A percentile compares a stretch with the other conserved stretches of the same genome.
Evolutionary conservation across 2,888 invertebrate genomes (phyloP).

Genomic region (Scelioninae gen. 1): DNA sequence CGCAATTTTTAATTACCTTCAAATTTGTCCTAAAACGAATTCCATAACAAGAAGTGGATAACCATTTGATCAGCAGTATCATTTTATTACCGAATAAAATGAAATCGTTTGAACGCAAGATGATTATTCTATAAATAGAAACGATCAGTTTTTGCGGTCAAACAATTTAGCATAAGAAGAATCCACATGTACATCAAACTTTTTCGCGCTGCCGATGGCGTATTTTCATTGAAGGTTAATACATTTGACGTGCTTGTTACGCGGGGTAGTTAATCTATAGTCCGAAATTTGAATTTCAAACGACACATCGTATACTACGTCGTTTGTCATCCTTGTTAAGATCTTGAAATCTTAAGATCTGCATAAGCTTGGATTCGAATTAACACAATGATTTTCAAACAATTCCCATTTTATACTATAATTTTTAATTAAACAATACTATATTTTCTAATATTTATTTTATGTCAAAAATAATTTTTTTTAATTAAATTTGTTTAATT

Average conservation of each 20-base stretch:
- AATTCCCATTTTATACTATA: too few species aligned
- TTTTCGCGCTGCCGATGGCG: constrained; percentile 44
- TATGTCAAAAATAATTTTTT: too few species aligned
- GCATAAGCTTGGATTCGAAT: too few species aligned
- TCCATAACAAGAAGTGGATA: not conserved
- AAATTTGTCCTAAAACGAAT: too few species aligned
- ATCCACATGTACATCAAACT: constrained; percentile 59
- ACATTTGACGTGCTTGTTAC: constrained; percentile 27
- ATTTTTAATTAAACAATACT: too few species aligned
- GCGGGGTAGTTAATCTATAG: constrained; percentile 55
- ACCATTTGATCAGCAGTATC: constrained; percentile 22
- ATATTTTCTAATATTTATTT: too few species aligned
- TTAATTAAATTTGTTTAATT: too few species aligned
- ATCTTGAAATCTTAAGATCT: constrained; percentile 30
- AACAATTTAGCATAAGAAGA: constrained; percentile 37
- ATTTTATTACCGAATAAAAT: constrained; percentile 10
- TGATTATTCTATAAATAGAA: not conserved
- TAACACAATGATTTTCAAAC: too few species aligned
- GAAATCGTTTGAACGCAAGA: not conserved
- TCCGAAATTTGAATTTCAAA: constrained; percentile 62
- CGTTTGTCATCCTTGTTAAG: constrained; percentile 49
- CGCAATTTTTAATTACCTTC: too few species aligned
- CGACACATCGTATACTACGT: constrained; percentile 25
- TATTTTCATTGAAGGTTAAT: constrained; percentile 53
- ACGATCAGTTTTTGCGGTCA: constrained; percentile 36